phyloP scores from a whole-genome alignment of 2,113 vertebrate genomes.

The Microcebus jonahi region DNA sequence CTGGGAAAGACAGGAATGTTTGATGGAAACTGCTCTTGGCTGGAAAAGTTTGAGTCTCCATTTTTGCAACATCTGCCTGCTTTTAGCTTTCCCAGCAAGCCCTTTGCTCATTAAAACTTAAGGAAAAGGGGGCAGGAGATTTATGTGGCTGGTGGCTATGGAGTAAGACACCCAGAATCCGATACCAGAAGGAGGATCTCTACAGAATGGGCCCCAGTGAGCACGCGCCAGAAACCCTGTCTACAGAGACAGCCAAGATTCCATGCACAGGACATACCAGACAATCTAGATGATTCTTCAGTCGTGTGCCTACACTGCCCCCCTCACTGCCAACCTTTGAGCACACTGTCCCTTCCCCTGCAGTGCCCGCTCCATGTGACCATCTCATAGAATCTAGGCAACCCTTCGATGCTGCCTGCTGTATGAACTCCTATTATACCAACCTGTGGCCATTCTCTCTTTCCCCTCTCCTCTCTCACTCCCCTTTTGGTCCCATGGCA shows the following conservation, averaged over 20 bases:
- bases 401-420: background rate
- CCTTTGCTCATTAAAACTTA: background rate
- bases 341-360: background rate
- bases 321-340: background rate
- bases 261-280: rapidly evolving
- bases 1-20: background rate
- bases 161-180: background rate
- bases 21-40: background rate
- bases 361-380: rapidly evolving
- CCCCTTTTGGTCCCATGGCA: background rate
- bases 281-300: background rate
- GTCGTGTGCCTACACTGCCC: rapidly evolving
- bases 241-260: background rate
- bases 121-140: background rate
- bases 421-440: too few species aligned
- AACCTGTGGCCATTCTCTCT: background rate
- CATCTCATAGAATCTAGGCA: background rate
- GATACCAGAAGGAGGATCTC: background rate
- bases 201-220: background rate
- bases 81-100: background rate
- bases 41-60: background rate
- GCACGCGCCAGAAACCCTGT: background rate
- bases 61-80: rapidly evolving
- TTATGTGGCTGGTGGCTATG: too few species aligned
- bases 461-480: background rate